Evolutionary conservation across 2,797 vertebrate species (phyloP).

Genomic region (Sparidentex hasta): DNA sequence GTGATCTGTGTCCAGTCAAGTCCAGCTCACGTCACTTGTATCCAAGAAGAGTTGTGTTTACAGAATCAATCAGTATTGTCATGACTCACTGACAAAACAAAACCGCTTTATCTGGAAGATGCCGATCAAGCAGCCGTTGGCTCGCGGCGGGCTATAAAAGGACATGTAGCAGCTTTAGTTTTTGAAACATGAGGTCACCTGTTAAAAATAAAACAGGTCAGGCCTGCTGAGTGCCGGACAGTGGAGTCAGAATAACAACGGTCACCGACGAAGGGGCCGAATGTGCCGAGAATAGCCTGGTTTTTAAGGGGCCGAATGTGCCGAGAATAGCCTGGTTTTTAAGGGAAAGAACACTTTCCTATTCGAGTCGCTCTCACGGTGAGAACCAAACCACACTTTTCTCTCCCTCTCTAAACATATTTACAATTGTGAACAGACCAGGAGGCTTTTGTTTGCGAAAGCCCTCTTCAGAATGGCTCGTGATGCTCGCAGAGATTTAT

Average conservation of each 20-base stretch:
- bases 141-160: constrained; percentile 60
- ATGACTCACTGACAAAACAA: constrained; percentile 52
- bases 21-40: background rate
- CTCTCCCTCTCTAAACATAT: background rate
- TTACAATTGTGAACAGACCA: constrained; percentile 2
- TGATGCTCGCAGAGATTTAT: constrained; percentile 40
- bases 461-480: constrained; percentile 6
- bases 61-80: constrained; percentile 32
- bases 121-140: background rate
- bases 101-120: constrained; percentile 13
- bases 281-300: background rate
- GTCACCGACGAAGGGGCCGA: background rate
- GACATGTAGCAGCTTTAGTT: constrained; percentile 37
- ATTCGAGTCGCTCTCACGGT: background rate
- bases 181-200: constrained; percentile 61
- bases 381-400: background rate
- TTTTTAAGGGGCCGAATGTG: background rate
- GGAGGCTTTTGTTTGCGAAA: background rate
- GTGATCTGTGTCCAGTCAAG: background rate
- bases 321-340: background rate
- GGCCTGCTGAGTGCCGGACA: background rate
- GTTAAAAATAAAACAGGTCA: constrained; percentile 27
- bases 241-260: constrained; percentile 1
- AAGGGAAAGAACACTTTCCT: too few relatives aligned
- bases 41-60: constrained; percentile 26